A percentile compares a stretch with the other conserved stretches of the same genome.
Conservation (phyloP, 2,888 invertebrate genomes). For the Rhamnusium bicolor region DNA sequence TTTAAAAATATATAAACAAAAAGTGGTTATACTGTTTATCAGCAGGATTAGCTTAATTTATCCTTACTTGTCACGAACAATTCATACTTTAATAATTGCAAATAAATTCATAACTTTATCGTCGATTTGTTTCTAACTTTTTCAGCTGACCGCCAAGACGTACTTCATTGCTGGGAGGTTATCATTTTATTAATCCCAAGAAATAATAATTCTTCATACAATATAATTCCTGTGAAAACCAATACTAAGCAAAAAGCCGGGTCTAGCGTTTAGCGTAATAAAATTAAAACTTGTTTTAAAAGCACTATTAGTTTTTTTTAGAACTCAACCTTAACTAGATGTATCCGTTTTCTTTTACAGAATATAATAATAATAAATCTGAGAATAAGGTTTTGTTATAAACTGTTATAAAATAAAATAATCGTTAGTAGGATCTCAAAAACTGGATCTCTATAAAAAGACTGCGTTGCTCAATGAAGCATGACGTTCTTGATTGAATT, state of each 20-base stretch:
- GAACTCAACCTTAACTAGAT: slow-evolving; percentile 25
- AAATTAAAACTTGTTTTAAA: slow-evolving; percentile 1
- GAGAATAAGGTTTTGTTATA: slow-evolving; percentile 30
- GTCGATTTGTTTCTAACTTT: background rate
- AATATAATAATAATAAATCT: slow-evolving; percentile 31
- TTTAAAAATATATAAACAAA: too few relatives aligned
- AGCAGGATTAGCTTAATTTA: too few relatives aligned
- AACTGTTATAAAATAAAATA: slow-evolving; percentile 38
- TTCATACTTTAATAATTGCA: too few relatives aligned
- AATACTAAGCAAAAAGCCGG: background rate
- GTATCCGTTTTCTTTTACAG: slow-evolving; percentile 19
- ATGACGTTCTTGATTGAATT: slow-evolving; percentile 36
- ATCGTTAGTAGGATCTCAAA: slow-evolving; percentile 38
- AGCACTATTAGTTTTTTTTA: slow-evolving; percentile 12
- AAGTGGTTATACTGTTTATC: too few relatives aligned
- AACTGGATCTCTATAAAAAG: slow-evolving; percentile 35
- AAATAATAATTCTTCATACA: background rate
- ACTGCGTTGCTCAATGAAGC: slow-evolving; percentile 27
- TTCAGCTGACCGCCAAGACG: background rate
- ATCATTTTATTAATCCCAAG: background rate
- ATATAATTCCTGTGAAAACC: slow-evolving; percentile 2
- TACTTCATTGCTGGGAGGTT: background rate
- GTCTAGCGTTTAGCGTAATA: slow-evolving; percentile 15
- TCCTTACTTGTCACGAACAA: too few relatives aligned
- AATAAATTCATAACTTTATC: too few relatives aligned